These are phyloP conservation scores for Stictonetta naevosa DNA, from an alignment of 2,113 vertebrate genomes.

Conservation along the genomic window DNA sequence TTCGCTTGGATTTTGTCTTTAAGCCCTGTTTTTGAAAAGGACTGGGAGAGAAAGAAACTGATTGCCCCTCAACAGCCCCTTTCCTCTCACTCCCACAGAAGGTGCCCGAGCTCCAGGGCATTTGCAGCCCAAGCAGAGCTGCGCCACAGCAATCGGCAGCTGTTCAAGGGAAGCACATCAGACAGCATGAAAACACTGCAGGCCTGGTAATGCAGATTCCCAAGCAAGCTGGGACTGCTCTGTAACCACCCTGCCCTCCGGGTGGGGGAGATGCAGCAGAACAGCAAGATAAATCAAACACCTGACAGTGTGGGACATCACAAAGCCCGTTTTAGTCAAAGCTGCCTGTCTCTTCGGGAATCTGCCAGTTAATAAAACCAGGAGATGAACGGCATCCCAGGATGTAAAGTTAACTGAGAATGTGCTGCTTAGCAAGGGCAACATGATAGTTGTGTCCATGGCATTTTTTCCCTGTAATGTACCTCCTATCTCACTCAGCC, in stretches of 20 bases:
- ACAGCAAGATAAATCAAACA: background rate
- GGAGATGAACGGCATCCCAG: background rate
- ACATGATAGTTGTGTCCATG: background rate
- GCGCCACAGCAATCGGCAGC: background rate
- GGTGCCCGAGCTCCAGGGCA: background rate
- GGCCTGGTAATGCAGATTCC: background rate
- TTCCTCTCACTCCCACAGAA: background rate
- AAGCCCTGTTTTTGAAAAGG: background rate
- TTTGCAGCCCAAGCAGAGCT: background rate
- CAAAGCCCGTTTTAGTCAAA: background rate
- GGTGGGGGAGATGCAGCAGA: background rate
- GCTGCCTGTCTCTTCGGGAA: background rate
- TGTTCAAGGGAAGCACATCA: background rate
- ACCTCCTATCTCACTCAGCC: background rate
- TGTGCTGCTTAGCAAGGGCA: background rate
- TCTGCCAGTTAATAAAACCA: background rate
- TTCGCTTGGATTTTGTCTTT: background rate
- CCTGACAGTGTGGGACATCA: background rate
- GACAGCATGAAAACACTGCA: background rate
- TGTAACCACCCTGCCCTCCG: background rate
- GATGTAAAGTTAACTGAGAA: background rate
- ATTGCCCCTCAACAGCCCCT: background rate
- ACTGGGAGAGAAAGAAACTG: background rate
- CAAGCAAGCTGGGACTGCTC: background rate
- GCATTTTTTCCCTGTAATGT: background rate